phyloP scores from a whole-genome alignment of 2,888 invertebrate genomes.

The Pristionchus arcanus region DNA sequence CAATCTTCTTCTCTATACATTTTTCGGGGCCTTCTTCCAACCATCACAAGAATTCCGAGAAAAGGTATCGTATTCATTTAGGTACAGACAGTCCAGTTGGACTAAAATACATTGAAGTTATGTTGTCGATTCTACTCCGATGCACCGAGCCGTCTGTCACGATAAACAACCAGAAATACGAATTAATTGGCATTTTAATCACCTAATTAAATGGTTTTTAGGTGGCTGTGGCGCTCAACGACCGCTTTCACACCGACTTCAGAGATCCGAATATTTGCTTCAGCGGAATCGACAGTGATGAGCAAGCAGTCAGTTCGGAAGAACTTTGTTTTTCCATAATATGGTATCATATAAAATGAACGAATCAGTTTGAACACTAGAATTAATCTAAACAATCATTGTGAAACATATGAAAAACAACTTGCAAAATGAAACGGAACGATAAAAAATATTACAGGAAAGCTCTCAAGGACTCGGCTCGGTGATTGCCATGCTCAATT shows the following conservation, averaged over 20 bases:
- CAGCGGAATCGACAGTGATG: neutral
- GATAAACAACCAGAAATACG: too few species aligned
- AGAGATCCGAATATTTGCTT: neutral
- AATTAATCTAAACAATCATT: neutral
- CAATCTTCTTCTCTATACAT: neutral
- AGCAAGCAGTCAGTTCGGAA: neutral
- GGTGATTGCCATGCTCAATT: neutral
- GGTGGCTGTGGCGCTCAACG: neutral
- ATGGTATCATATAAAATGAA: too few species aligned
- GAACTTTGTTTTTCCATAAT: too few species aligned
- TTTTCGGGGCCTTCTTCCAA: neutral
- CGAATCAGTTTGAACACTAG: neutral
- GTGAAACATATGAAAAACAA: too few species aligned
- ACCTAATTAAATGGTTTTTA: neutral
- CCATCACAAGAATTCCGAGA: neutral
- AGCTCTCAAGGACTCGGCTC: neutral
- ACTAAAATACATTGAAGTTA: too few species aligned
- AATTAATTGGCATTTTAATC: too few species aligned
- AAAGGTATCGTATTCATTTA: neutral
- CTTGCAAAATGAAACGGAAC: too few species aligned
- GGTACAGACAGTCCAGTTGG: too few species aligned
- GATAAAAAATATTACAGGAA: neutral
- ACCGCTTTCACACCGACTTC: slow-evolving; percentile 35
- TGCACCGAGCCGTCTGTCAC: too few species aligned
- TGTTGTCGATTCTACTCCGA: too few species aligned